Evolutionary conservation across 2,797 vertebrate species (phyloP), one percentile per base, ranked within the genome.

Genomic region (Bradypus variegatus): DNA sequence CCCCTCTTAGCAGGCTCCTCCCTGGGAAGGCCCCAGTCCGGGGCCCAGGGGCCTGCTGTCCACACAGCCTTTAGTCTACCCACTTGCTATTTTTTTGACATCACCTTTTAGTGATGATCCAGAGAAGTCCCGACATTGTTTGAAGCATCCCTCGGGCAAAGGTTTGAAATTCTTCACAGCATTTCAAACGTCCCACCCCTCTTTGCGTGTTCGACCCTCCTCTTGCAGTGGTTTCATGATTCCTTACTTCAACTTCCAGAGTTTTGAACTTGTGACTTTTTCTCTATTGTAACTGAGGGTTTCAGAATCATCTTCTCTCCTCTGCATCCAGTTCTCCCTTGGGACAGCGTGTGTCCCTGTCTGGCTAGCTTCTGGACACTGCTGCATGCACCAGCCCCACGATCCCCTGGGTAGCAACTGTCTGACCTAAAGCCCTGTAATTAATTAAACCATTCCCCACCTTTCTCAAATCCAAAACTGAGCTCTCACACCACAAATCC

Each of bases 171-270:
- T 58, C 55, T 36, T 31, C 29, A 1, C 1, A 15, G 19, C 8
- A 3, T 16, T 55, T 36, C 2, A 75, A 72, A 33, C 31, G 33
- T 31, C n/a, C 62, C 45, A 8, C 3, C 7, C 45, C 48, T 23
- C 13, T 27, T 25, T n/a, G 12, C 2, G 1, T 1, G 3, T 25
- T 13, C 16, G 14, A 1, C 58, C 6, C 5, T 12, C 38, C 10
- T 73, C n/a, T 14, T 2, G 8, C 6, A 0, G 29, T 15, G 1
- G 29, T 11, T 77, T 92, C 45, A 0, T 6, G 38, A 53, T 27
- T 29, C 85, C 62, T 45, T 19, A 12, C 27, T 23, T 92, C 29
- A 1, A 2, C 89, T 89, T 80, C 29, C 60, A 12, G 64, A 86
- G 89, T 72, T 65, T 7, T 21, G 33, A 41, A 27, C 38, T 5